These are phyloP conservation scores for Leptodactylus fuscus DNA, from an alignment of 2,113 vertebrate genomes.

Conservation along the genomic window DNA sequence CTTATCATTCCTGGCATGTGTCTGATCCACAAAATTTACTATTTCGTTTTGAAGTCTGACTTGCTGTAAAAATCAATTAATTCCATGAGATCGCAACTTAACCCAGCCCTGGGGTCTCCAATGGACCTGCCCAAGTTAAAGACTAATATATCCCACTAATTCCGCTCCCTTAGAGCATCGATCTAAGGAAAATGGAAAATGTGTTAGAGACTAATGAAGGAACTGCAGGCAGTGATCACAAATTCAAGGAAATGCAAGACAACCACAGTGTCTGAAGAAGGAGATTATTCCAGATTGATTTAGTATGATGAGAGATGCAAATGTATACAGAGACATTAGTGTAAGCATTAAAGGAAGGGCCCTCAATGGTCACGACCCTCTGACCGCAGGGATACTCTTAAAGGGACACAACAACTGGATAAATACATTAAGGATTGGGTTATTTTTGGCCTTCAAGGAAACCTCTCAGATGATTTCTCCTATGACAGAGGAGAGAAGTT, in stretches of 20 bases:
- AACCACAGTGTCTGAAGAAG: background rate
- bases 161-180: background rate
- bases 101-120: constrained; percentile 5
- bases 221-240: background rate
- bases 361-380: background rate
- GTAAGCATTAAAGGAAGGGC: background rate
- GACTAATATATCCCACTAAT: constrained; percentile 23
- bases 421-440: background rate
- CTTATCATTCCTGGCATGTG: background rate
- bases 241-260: background rate
- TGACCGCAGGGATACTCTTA: background rate
- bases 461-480: too few relatives aligned
- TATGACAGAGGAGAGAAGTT: too few relatives aligned
- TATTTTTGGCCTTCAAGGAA: too few relatives aligned
- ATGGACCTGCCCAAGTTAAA: background rate
- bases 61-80: constrained; percentile 10
- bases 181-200: constrained; percentile 18
- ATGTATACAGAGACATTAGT: background rate
- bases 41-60: constrained; percentile 11
- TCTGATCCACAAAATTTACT: constrained; percentile 1
- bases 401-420: background rate
- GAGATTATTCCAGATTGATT: background rate
- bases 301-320: background rate
- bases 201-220: constrained; percentile 8
- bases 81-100: constrained; percentile 17